phyloP scores from a whole-genome alignment of 1,140 invertebrate species.

The Tetragnatha versicolor region DNA sequence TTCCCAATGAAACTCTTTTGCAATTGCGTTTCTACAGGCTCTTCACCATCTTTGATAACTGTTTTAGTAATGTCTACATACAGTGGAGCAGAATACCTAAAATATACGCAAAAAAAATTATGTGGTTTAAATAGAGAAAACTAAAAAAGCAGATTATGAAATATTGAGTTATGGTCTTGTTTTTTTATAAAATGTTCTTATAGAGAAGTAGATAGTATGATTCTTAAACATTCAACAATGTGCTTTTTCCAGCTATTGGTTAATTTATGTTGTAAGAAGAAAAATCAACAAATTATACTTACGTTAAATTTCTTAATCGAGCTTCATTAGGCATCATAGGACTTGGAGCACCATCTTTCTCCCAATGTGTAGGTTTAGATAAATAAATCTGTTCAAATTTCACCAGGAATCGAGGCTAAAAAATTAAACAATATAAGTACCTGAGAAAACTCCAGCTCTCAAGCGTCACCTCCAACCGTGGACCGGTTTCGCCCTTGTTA shows the following conservation, averaged over 20 bases:
- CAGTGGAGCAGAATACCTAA: conserved; percentile 95
- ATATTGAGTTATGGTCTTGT: too few species aligned
- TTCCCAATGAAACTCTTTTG: conserved; percentile 99
- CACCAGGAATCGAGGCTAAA: conserved; percentile 82
- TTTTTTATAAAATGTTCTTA: too few species aligned
- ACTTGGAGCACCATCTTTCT: conserved; percentile 97
- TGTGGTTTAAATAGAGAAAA: too few species aligned
- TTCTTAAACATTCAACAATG: too few species aligned
- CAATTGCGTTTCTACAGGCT: conserved; percentile 90
- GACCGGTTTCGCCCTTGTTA: too few species aligned
- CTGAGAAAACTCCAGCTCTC: too few species aligned
- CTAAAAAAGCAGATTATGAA: too few species aligned
- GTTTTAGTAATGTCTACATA: conserved; percentile 99
- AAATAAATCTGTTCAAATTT: conserved; percentile 99
- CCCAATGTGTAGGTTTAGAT: conserved; percentile 99
- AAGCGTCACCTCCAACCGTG: too few species aligned
- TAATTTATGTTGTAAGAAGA: too few species aligned
- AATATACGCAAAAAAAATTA: conserved; percentile 58
- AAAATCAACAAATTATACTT: conserved; percentile 57
- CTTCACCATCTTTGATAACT: conserved; percentile 87
- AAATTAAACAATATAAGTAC: conserved; percentile 57
- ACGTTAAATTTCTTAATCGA: conserved; percentile 71
- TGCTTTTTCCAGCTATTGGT: too few species aligned
- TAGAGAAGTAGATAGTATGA: too few species aligned
- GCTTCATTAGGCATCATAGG: conserved; percentile 99